Evolutionary conservation across 2,888 invertebrate genomes (phyloP), one percentile per base, ranked within the genome.

Genomic region (Diarsia rubi): DNA sequence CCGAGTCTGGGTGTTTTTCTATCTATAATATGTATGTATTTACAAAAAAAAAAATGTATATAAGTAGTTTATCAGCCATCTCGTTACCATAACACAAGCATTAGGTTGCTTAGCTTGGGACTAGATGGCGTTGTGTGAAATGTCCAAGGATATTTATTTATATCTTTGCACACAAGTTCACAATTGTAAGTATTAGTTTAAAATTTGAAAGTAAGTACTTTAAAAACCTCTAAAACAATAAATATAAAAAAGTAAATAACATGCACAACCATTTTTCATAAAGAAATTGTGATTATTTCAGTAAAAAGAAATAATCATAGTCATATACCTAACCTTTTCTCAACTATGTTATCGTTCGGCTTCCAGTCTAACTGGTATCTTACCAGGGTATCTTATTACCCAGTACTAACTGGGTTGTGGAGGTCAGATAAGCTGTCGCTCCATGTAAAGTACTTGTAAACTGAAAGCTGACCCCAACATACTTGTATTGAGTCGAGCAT

Each of bases 261-360:
- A 47, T 77, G 37, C 73, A 68, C 69, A 81, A 73, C 78, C 73
- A 59, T 82, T 59, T 49, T n/a, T 47, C 1, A 44, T 57, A 77
- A 42, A 14, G 54, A 78, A 64, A 76, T 37, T 37, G 16, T 49
- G 47, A 5, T 57, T 12, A n/a, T 44, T 12, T 24, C 24, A n/a
- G 2, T 52, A 45, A 21, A 74, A 59, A 57, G 3, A 19, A 4
- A 31, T 71, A 6, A 2, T 24, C 14, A 24, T 6, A 37, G 9
- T 54, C 14, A 24, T 14, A 0, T 24, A 12, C n/a, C 42, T 8
- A n/a, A 27, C 3, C 27, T 37, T 37, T 37, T 24, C 6, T 19
- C 2, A 42, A 69, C 14, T 45, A 14, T 19, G 9, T 66, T 65
- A 37, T 37, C 21, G 37, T 21, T 49, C n/a, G 1, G 19, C n/a